phyloP scores from a whole-genome alignment of 2,113 vertebrate species.

The Eubucco bourcierii region DNA sequence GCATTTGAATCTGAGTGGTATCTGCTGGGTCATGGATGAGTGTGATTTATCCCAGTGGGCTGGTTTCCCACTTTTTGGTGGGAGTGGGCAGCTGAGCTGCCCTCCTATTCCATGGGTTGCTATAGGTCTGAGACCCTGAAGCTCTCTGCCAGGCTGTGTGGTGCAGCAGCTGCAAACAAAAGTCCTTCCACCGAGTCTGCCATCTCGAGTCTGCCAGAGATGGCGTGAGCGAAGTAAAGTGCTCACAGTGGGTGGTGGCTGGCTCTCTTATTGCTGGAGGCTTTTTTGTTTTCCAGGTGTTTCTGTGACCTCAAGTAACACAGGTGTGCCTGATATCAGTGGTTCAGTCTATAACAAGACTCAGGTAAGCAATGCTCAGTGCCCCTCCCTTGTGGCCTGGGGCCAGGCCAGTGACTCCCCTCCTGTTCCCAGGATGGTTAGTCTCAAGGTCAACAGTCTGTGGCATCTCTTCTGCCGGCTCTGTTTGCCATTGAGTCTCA shows the following conservation, averaged over 20 bases:
- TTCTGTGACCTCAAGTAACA: slow-evolving; percentile 86
- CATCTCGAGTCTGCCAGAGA: fast-evolving
- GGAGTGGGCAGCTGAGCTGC: not conserved
- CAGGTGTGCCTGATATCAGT: slow-evolving; percentile 90
- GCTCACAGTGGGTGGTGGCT: fast-evolving
- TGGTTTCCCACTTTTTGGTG: not conserved
- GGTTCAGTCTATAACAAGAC: slow-evolving; percentile 93
- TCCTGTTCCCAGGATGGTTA: not conserved
- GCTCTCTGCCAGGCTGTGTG: not conserved
- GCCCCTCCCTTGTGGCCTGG: not conserved
- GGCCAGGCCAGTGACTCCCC: not conserved
- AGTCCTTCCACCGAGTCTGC: not conserved
- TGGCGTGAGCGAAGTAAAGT: not conserved
- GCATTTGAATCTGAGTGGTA: not conserved
- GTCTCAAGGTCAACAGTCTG: not conserved
- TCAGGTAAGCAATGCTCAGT: slow-evolving; percentile 79
- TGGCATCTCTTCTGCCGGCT: fast-evolving
- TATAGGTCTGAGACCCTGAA: not conserved
- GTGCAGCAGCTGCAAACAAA: not conserved
- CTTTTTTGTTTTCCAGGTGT: slow-evolving; percentile 76
- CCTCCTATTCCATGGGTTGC: not conserved
- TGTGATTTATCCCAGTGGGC: not conserved
- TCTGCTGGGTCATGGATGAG: fast-evolving
- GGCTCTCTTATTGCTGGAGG: not conserved
- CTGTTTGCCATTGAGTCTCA: not conserved